Evolutionary conservation across 2,797 vertebrate species (phyloP), one percentile per base, ranked within the genome.

Genomic region (Hippocampus kuda): DNA sequence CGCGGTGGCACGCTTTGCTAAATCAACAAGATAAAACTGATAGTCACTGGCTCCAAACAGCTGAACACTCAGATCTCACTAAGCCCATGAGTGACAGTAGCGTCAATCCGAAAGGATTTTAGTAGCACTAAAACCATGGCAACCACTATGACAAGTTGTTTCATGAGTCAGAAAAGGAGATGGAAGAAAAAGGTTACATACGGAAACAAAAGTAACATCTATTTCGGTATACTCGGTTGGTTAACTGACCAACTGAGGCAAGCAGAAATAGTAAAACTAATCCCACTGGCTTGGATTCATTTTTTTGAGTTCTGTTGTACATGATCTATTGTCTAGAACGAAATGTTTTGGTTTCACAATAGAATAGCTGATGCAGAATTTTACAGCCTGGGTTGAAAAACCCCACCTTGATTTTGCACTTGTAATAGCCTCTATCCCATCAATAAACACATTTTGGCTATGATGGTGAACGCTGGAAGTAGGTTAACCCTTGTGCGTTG

Each of bases 81-180:
- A 79, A 85, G 79, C 73, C 72, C 70, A 66, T 67, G 79, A 73
- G 81, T 81, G 88, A 88, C 79, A 83, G 79, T 51, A 70, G 75
- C 65, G 67, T 80, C 79, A 79, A 83, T 85, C 79, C 78, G 77
- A 75, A 75, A 70, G 73, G 72, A 78, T 60, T 66, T 68, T 60
- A 54, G 54, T 72, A 20, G 78, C 60, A 11, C 68, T 73, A 66
- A 75, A 77, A 69, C 53, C 30, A 79, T 66, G 72, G 72, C 66
- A 75, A 62, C 62, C 70, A 56, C 54, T 70, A 76, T 66, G 70
- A 82, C 71, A 74, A 68, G 74, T 68, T 68, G 66, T 68, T 60
- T 60, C 63, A 65, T 26, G 77, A 80, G 70, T 82, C 70, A 79
- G 68, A 79, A 54, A 59, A 72, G 72, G 72, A 63, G 57, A 74